These are phyloP conservation scores for Dryoscopus gambensis DNA, from an alignment of 2,113 vertebrate species.

Conservation along the genomic window DNA sequence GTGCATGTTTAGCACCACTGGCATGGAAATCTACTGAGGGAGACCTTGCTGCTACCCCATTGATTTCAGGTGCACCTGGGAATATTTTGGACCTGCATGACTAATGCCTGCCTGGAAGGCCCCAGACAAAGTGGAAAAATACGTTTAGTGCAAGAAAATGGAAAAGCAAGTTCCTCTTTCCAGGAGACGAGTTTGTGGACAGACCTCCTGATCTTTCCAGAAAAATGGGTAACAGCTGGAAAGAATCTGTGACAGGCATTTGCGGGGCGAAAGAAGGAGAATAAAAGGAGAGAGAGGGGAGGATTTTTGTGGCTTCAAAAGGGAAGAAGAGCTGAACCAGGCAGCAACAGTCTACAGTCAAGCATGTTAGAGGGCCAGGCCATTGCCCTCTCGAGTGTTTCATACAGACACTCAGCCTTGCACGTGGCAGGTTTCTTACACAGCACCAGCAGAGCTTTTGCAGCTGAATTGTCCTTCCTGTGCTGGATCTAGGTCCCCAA, in stretches of 20 bases:
- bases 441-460: not conserved
- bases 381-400: not conserved
- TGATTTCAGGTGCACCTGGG: not conserved
- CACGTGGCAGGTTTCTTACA: not conserved
- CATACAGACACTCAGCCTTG: not conserved
- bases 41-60: not conserved
- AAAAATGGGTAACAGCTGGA: not conserved
- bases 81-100: not conserved
- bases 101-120: not conserved
- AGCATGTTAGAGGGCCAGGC: not conserved
- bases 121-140: not conserved
- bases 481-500: not conserved
- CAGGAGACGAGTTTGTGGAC: not conserved
- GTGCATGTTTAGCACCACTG: rapidly evolving
- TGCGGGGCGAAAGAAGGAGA: not conserved
- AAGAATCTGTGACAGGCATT: not conserved
- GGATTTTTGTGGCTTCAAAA: not conserved
- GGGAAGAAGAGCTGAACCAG: not conserved
- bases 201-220: not conserved
- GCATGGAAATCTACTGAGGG: not conserved
- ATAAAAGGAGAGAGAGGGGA: not conserved
- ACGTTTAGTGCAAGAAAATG: not conserved
- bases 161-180: not conserved
- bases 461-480: not conserved
- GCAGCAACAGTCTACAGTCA: not conserved